phyloP scores from a whole-genome alignment of 2,113 vertebrate genomes.

The Xiphophorus maculatus region DNA sequence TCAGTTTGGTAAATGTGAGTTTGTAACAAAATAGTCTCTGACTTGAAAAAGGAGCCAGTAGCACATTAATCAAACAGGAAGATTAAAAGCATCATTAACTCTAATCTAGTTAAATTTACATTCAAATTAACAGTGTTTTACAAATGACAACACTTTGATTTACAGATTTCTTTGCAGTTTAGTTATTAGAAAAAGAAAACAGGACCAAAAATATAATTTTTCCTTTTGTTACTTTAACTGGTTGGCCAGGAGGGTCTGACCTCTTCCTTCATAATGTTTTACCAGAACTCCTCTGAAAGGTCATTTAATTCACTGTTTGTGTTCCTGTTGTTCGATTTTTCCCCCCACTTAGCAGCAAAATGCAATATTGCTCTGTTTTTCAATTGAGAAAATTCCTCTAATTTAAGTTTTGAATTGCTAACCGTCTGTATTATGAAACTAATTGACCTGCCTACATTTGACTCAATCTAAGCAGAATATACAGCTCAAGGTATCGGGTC shows the following conservation, averaged over 20 bases:
- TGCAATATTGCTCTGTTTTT: neutral
- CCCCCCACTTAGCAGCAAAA: neutral
- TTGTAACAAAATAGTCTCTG: neutral
- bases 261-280: too few relatives aligned
- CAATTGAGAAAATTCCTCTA: neutral
- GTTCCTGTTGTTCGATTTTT: neutral
- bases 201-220: too few relatives aligned
- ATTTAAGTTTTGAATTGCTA: too few relatives aligned
- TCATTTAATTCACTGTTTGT: neutral
- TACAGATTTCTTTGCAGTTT: neutral
- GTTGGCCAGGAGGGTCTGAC: too few relatives aligned
- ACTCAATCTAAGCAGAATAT: neutral
- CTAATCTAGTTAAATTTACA: neutral
- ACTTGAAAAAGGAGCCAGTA: neutral
- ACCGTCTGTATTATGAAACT: too few relatives aligned
- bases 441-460: too few relatives aligned
- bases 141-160: neutral
- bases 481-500: too few relatives aligned
- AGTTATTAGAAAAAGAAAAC: neutral
- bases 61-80: neutral
- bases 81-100: too few relatives aligned
- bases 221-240: too few relatives aligned
- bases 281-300: neutral
- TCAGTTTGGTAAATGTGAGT: neutral
- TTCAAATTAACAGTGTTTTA: neutral